Base-by-base conservation (phyloP, 1,140 invertebrate species). In the Brachionus rotundiformis region DNA sequence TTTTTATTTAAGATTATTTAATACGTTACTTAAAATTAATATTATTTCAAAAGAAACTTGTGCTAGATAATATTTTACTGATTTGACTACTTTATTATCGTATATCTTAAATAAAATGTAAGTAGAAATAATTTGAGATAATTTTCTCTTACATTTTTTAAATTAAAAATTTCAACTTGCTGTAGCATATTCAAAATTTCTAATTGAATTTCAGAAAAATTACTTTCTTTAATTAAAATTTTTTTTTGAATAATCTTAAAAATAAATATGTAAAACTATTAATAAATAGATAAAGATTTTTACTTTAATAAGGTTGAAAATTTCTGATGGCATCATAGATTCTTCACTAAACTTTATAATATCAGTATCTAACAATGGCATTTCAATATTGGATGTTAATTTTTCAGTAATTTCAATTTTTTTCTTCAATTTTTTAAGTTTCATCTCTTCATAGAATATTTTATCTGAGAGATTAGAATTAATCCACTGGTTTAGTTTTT, bases 401-500 rank as follows among this genome's bases (percentile, higher is more conserved):
- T 25, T 73, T 11, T 73, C 68, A 10, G 5, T 44, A n/a, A 25
- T 25, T n/a, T 73, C 39, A 3, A 44, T 41, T 73, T 79, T 79
- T 59, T 59, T 79, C n/a, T 79, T 79, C 2, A 79, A 19, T 41
- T 39, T 79, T 31, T 79, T 79, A 1, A 63, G 23, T n/a, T 63
- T 79, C 4, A 79, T 25, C 25, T 79, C 76, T 19, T 79, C 59
- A 33, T 59, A 59, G 31, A 79, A 79, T 59, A 79, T 79, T 54
- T 79, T 63, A 23, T 63, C 47, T 13, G 19, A 59, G 8, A 79
- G 33, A 59, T 79, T 79, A 4, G 27, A 23, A 13, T 59, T 5
- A 3, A 79, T 16, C 76, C 76, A 79, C 41, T 79, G 76, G 11
- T 79, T 54, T 54, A 79, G 23, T 63, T 79, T 79, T 54, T 79